Evolutionary conservation across 1,140 invertebrate genomes (phyloP).

Genomic region (Drosophila grimshawi): DNA sequence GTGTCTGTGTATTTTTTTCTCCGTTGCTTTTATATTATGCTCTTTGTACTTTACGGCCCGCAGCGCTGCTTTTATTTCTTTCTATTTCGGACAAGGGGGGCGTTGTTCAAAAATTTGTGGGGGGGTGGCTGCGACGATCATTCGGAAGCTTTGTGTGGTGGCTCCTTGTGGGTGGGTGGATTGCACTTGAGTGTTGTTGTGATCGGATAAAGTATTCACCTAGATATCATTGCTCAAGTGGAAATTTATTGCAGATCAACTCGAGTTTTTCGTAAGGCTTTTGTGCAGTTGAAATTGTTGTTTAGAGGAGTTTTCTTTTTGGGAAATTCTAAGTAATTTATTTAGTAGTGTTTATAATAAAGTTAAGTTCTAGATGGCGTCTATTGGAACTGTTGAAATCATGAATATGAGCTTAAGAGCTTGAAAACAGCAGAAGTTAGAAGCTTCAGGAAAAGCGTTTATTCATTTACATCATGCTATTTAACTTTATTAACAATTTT

Average conservation of each 20-base stretch:
- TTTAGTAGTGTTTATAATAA: background rate
- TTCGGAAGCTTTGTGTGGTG: constrained; percentile 23
- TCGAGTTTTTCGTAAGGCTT: constrained; percentile 1
- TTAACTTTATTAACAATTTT: too few species aligned
- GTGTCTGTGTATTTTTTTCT: constrained; percentile 2
- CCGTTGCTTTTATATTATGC: constrained; percentile 24
- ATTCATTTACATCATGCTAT: too few species aligned
- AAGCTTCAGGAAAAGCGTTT: too few species aligned
- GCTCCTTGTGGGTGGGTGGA: background rate
- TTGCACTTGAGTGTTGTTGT: constrained; percentile 34
- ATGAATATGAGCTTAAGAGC: too few species aligned
- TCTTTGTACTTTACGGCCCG: constrained; percentile 13
- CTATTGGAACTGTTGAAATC: background rate
- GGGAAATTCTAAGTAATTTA: constrained; percentile 11
- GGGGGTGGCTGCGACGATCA: constrained; percentile 15
- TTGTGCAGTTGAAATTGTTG: constrained; percentile 7
- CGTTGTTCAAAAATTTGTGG: constrained; percentile 19
- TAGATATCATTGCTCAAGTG: constrained; percentile 36
- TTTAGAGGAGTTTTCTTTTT: background rate
- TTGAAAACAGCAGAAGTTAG: too few species aligned
- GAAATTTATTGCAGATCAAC: constrained; percentile 30
- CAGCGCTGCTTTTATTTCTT: constrained; percentile 31
- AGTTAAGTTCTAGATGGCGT: background rate
- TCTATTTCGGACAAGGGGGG: constrained; percentile 11
- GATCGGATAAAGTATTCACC: constrained; percentile 20